A percentile compares a stretch with the other conserved stretches of the same genome.
These are phyloP conservation scores for Diaprepes abbreviatus DNA, from an alignment of 2,888 invertebrate species.

Conservation along the genomic window DNA sequence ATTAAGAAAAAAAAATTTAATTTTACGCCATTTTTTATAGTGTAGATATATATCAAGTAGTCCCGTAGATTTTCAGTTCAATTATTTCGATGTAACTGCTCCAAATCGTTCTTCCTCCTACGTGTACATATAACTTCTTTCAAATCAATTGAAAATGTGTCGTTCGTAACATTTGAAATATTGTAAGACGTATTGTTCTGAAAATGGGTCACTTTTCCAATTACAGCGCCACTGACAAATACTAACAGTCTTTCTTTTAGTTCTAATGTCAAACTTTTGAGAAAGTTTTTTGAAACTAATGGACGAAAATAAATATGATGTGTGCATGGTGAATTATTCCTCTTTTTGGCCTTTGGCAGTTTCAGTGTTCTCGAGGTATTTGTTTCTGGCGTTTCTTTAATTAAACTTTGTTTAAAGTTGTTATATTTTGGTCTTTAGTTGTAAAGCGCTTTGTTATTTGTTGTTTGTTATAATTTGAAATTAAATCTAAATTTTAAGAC, in stretches of 20 bases:
- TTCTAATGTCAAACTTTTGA: conserved; percentile 3
- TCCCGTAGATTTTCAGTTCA: too few species aligned
- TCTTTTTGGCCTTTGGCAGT: not conserved
- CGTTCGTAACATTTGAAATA: conserved; percentile 7
- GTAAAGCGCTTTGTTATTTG: not conserved
- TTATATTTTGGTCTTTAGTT: conserved; percentile 2
- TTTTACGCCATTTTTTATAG: too few species aligned
- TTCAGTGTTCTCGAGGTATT: not conserved
- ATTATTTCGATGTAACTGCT: too few species aligned
- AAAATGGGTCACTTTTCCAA: conserved; percentile 17
- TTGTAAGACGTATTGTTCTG: conserved; percentile 16
- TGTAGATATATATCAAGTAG: too few species aligned
- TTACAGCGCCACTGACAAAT: conserved; percentile 13
- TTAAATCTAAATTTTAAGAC: conserved; percentile 12
- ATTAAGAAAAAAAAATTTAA: too few species aligned
- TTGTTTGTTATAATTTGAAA: conserved; percentile 2
- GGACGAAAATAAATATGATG: conserved; percentile 13
- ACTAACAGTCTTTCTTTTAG: conserved; percentile 20
- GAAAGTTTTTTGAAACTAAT: conserved; percentile 11
- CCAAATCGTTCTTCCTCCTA: not conserved
- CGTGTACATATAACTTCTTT: not conserved
- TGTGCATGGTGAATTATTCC: conserved; percentile 9
- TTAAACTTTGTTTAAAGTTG: conserved; percentile 1
- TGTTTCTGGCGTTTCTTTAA: conserved; percentile 13
- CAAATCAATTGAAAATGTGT: conserved; percentile 12